Evolutionary conservation across 2,797 vertebrate species (phyloP).

Genomic region (Pantherophis vulpinus): DNA sequence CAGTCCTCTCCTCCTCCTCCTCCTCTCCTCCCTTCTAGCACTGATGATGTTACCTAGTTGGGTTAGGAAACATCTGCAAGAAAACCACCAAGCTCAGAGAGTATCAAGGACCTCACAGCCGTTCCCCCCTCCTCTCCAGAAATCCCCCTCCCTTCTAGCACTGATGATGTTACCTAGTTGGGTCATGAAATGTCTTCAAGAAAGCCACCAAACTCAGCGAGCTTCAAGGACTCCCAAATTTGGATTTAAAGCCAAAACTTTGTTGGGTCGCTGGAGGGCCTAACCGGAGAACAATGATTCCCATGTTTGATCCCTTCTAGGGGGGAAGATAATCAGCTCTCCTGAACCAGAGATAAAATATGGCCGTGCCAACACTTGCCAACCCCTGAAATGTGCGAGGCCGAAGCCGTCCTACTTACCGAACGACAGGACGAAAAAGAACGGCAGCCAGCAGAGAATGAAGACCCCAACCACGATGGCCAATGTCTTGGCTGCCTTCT

Average conservation of each 20-base stretch:
- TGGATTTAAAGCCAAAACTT: not conserved
- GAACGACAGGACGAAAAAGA: slow-evolving; percentile 94
- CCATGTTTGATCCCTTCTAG: not conserved
- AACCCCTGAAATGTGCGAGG: fast-evolving
- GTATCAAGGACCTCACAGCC: not conserved
- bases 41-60: not conserved
- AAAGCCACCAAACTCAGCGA: too few species aligned
- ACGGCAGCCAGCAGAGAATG: slow-evolving; percentile 97
- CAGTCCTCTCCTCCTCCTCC: too few species aligned
- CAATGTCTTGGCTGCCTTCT: slow-evolving; percentile 96
- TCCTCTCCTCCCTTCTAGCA: too few species aligned
- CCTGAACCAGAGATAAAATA: not conserved
- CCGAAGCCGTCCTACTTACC: slow-evolving; percentile 75
- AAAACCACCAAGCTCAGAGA: not conserved
- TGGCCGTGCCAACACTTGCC: not conserved
- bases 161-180: too few species aligned
- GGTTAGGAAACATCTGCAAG: fast-evolving
- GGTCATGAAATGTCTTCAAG: too few species aligned
- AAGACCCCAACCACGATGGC: slow-evolving; percentile 98
- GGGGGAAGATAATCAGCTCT: not conserved
- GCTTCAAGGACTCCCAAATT: not conserved
- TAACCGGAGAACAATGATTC: too few species aligned
- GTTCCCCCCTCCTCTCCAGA: too few species aligned
- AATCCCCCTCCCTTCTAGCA: too few species aligned
- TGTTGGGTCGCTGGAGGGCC: not conserved